Evolutionary conservation across 92 coral and sea anemone species (phyloP).

Genomic region (Epizoanthus rinbou): DNA sequence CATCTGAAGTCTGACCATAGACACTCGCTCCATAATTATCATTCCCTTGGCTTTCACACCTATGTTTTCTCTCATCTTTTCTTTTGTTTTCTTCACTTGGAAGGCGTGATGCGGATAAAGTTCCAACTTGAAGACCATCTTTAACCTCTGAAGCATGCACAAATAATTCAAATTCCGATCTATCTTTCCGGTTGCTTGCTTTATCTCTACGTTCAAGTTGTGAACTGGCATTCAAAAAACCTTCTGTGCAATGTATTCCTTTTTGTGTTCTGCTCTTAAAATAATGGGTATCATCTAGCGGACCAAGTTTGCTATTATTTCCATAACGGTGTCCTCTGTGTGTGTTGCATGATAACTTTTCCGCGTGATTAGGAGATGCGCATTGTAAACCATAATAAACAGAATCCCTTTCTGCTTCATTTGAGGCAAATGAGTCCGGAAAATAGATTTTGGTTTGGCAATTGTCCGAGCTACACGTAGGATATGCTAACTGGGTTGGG

Average conservation of each 20-base stretch:
- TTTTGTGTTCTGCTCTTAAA: not conserved
- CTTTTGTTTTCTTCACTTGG: not conserved
- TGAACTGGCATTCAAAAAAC: not conserved
- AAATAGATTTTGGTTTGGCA: conserved; percentile 26
- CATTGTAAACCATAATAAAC: not conserved
- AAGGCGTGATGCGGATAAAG: not conserved
- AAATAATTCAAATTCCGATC: not conserved
- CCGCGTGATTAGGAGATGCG: not conserved
- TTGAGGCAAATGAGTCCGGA: conserved; percentile 23
- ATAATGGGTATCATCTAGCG: not conserved
- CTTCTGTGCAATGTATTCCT: not conserved
- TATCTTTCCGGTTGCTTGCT: not conserved
- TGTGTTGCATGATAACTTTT: not conserved
- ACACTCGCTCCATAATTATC: not conserved
- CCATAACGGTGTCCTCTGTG: not conserved
- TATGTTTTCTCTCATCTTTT: no score
- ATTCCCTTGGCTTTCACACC: not conserved
- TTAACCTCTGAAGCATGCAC: not conserved
- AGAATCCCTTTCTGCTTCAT: not conserved
- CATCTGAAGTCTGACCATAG: not conserved
- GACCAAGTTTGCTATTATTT: not conserved
- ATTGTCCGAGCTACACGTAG: conserved; percentile 1
- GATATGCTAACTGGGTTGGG: conserved; percentile 16
- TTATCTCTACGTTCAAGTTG: not conserved
- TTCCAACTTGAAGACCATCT: conserved; percentile 1